A percentile compares a stretch with the other conserved stretches of the same genome.
Evolutionary conservation across 2,113 vertebrate genomes (phyloP).

Genomic region (Chiloscyllium plagiosum): DNA sequence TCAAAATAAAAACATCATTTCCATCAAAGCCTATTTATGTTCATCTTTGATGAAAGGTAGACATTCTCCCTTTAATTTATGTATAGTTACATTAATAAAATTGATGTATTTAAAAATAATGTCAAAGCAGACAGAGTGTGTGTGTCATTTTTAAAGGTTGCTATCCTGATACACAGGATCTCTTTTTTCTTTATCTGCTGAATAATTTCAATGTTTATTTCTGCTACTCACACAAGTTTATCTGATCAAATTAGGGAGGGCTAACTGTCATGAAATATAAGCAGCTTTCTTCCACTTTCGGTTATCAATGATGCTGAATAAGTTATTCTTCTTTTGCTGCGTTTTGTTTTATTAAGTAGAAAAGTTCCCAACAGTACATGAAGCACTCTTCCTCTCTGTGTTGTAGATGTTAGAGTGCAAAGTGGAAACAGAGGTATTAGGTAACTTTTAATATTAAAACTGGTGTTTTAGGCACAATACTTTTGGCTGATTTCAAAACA

Average conservation of each 20-base stretch:
- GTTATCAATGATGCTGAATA: not conserved
- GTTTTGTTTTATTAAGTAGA: not conserved
- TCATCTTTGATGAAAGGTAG: not conserved
- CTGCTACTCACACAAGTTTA: not conserved
- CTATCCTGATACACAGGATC: not conserved
- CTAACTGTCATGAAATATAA: not conserved
- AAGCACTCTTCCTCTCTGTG: not conserved
- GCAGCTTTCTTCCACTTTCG: not conserved
- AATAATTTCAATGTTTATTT: constrained; percentile 14
- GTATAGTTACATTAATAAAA: not conserved
- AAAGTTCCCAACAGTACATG: not conserved
- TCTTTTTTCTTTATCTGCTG: not conserved
- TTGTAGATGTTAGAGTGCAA: not conserved
- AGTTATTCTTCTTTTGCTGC: not conserved
- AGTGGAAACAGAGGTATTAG: not conserved
- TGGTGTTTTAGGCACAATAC: not conserved
- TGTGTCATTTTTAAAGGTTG: not conserved
- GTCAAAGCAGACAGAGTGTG: not conserved
- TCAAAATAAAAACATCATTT: not conserved
- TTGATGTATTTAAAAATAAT: not conserved
- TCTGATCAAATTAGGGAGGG: not conserved
- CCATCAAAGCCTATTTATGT: not conserved
- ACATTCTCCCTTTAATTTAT: not conserved
- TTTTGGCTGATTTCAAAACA: not conserved
- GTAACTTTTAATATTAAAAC: constrained; percentile 23